A percentile compares a stretch with the other conserved stretches of the same genome.
Conservation (phyloP, 1,140 invertebrate species). For the Vanessa tameamea region DNA sequence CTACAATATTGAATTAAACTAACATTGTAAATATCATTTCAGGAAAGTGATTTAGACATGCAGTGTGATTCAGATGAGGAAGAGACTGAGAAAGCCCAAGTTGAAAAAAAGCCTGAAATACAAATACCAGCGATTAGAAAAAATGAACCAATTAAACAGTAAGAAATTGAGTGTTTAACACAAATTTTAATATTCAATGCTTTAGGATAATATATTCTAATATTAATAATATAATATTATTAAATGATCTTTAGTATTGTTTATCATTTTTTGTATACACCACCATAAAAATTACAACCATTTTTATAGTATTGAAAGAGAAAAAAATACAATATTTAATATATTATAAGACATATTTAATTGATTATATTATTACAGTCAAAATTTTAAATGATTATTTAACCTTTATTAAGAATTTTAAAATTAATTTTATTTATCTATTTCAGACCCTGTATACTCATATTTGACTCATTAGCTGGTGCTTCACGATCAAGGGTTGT, state of each 20-base stretch:
- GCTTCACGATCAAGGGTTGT: conserved; percentile 90
- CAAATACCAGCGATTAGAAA: conserved; percentile 52
- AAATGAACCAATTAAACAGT: conserved; percentile 83
- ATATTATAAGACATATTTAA: no score
- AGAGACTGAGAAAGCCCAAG: conserved; percentile 79
- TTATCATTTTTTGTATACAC: no score
- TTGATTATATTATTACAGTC: no score
- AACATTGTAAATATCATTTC: neutral
- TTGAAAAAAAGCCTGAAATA: conserved; percentile 65
- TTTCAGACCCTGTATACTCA: conserved; percentile 92
- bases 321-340: no score
- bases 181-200: no score
- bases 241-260: no score
- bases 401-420: neutral
- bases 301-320: no score
- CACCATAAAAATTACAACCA: no score
- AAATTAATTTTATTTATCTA: conserved; percentile 23
- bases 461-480: conserved; percentile 95
- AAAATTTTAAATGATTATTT: neutral
- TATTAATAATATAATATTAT: no score
- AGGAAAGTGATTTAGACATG: conserved; percentile 80
- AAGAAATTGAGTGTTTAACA: conserved; percentile 46
- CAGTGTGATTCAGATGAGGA: conserved; percentile 84
- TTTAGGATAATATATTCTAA: no score
- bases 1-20: no score